These are phyloP conservation scores for Anas georgica DNA, from an alignment of 2,797 vertebrate genomes.

Conservation along the genomic window DNA sequence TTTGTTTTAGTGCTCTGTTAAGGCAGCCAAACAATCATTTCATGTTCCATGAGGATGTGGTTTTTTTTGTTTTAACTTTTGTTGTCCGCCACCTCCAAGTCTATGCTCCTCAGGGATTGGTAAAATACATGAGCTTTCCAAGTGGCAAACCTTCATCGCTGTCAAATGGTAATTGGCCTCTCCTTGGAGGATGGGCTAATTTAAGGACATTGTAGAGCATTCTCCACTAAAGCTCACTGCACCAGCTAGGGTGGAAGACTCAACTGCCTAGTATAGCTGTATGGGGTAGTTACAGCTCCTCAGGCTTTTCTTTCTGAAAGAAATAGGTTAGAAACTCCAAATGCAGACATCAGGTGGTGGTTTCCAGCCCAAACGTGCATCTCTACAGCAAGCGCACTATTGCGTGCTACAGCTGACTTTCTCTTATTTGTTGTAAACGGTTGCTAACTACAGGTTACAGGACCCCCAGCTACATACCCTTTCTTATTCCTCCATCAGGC, in stretches of 20 bases:
- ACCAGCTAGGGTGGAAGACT: constrained; percentile 36
- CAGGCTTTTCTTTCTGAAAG: constrained; percentile 63
- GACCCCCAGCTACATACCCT: constrained; percentile 96
- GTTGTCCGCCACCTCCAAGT: constrained; percentile 15
- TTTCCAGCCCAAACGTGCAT: constrained; percentile 72
- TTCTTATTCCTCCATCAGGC: constrained; percentile 96
- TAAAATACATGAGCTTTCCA: constrained; percentile 38
- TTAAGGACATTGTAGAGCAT: neutral
- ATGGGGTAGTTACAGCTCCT: constrained; percentile 54
- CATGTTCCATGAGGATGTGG: neutral
- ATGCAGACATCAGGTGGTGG: constrained; percentile 72
- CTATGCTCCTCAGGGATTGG: constrained; percentile 4
- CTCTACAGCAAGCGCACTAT: constrained; percentile 65
- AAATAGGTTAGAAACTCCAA: constrained; percentile 70
- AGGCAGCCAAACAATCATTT: neutral
- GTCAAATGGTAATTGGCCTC: neutral
- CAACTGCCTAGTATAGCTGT: neutral
- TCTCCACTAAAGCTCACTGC: neutral
- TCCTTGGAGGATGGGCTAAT: neutral
- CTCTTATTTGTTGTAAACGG: constrained; percentile 3
- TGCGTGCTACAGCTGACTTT: constrained; percentile 61
- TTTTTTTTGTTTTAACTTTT: neutral
- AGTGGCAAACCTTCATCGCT: constrained; percentile 7
- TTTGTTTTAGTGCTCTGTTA: constrained; percentile 18
- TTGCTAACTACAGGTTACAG: constrained; percentile 61